Conservation (phyloP, 2,113 vertebrate species). For the Notechis scutatus region DNA sequence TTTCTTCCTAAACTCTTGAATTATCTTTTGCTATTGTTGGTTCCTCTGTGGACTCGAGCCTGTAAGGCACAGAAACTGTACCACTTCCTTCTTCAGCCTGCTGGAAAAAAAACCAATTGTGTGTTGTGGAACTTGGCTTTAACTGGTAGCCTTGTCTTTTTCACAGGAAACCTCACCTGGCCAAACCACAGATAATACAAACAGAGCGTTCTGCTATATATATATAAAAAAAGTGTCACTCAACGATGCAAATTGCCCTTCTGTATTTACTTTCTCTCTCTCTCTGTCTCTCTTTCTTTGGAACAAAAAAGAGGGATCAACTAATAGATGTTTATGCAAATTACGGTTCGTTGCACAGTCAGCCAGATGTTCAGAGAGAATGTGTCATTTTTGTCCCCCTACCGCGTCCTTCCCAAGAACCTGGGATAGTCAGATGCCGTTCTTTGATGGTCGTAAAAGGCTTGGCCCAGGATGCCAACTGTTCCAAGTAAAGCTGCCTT, state of each 20-base stretch:
- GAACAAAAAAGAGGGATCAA: slow-evolving; percentile 69
- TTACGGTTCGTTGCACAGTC: slow-evolving; percentile 13
- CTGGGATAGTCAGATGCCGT: neutral
- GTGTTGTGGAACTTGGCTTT: slow-evolving; percentile 31
- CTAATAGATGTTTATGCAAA: slow-evolving; percentile 83
- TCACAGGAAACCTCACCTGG: slow-evolving; percentile 55
- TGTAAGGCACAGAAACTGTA: neutral
- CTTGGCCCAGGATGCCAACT: neutral
- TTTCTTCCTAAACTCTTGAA: neutral
- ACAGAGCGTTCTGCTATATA: neutral
- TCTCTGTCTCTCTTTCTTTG: neutral
- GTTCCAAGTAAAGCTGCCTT: too few species aligned
- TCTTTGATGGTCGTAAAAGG: neutral
- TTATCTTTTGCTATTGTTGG: neutral
- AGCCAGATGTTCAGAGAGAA: neutral
- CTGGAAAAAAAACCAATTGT: neutral
- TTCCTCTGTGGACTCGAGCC: neutral
- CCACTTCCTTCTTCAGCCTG: neutral
- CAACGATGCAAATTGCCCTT: slow-evolving; percentile 82
- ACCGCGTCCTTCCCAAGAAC: neutral
- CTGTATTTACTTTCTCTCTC: neutral
- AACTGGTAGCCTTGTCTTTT: slow-evolving; percentile 23
- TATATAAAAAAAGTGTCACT: slow-evolving; percentile 49
- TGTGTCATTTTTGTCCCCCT: neutral
- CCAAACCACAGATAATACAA: slow-evolving; percentile 56